phyloP scores from a whole-genome alignment of 1,140 invertebrate genomes.

The Bombus difficillimus region DNA sequence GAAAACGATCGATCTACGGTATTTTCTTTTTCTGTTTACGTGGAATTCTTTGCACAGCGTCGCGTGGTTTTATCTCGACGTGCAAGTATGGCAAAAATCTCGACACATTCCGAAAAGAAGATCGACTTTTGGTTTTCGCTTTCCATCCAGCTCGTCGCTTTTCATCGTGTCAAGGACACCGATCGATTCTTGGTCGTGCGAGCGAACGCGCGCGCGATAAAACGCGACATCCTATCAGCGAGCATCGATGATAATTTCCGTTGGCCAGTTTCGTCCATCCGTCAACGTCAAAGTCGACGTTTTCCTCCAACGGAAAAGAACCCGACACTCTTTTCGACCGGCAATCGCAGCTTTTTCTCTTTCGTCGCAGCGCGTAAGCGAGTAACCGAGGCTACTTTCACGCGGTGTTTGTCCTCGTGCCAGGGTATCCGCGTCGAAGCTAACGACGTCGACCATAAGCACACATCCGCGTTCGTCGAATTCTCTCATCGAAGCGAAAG shows the following conservation, averaged over 20 bases:
- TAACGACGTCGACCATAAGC: not conserved
- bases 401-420: not conserved
- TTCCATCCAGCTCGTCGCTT: not conserved
- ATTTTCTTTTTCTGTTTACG: too few species aligned
- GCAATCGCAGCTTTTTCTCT: not conserved
- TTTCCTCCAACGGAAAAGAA: not conserved
- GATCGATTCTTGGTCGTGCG: not conserved
- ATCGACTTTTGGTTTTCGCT: not conserved
- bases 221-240: not conserved
- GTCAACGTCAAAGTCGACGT: not conserved
- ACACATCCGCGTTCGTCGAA: not conserved
- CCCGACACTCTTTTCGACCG: too few species aligned
- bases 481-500: not conserved
- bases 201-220: not conserved
- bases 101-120: too few species aligned
- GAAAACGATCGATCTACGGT: too few species aligned
- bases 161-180: not conserved
- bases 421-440: not conserved
- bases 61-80: not conserved
- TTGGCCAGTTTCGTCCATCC: not conserved
- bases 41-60: not conserved
- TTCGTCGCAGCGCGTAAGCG: not conserved
- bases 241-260: not conserved
- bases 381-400: not conserved
- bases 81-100: not conserved